A percentile compares a stretch with the other conserved stretches of the same genome.
phyloP scores from a whole-genome alignment of 2,113 vertebrate species.

The Drymodes brunneopygia region DNA sequence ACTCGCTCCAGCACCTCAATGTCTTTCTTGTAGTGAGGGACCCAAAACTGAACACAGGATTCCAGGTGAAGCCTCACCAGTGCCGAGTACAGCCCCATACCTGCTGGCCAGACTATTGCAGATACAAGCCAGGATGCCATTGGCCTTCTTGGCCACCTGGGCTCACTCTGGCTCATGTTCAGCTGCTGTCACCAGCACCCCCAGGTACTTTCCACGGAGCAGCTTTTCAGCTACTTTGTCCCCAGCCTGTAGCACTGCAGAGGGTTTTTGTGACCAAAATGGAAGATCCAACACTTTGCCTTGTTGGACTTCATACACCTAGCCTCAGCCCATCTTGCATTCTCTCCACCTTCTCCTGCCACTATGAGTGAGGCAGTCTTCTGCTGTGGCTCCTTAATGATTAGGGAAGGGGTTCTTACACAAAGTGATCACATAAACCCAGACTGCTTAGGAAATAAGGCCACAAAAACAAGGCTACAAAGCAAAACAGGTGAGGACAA shows the following conservation, averaged over 20 bases:
- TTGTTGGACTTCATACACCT: not conserved
- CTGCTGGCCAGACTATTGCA: not conserved
- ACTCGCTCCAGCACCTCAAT: rapidly evolving
- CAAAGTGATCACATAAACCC: not conserved
- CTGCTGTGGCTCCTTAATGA: not conserved
- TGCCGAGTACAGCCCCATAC: rapidly evolving
- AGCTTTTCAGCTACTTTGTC: not conserved
- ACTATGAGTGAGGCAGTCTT: not conserved
- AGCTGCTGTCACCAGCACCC: rapidly evolving
- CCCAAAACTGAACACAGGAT: not conserved
- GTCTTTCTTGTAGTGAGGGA: not conserved
- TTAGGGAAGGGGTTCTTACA: not conserved
- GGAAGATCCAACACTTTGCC: not conserved
- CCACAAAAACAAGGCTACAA: not conserved
- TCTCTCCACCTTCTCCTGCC: not conserved
- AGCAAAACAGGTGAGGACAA: not conserved
- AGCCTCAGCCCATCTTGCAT: not conserved
- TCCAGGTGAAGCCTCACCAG: not conserved
- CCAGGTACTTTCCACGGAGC: rapidly evolving
- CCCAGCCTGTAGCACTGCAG: not conserved
- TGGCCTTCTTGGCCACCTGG: not conserved
- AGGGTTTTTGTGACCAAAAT: not conserved
- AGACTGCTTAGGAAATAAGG: not conserved
- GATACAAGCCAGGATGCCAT: not conserved
- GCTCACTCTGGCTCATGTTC: not conserved